These are phyloP conservation scores for Uloborus plumipes DNA, from an alignment of 2,888 invertebrate genomes.

Conservation along the genomic window DNA sequence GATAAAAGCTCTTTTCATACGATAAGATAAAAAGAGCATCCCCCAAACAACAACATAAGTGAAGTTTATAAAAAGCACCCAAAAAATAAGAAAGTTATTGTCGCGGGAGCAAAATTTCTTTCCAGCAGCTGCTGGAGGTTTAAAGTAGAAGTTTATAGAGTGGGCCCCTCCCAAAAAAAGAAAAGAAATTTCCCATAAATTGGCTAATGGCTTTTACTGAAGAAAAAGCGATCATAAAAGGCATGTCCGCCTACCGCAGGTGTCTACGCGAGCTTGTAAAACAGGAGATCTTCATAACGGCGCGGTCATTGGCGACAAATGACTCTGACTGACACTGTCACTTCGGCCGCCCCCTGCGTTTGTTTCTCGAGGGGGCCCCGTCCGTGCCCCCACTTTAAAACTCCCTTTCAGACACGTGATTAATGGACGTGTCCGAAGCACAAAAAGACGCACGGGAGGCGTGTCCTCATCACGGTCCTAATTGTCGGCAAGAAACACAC, in stretches of 20 bases:
- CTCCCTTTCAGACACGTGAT: constrained; percentile 29
- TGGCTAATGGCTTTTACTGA: constrained; percentile 55
- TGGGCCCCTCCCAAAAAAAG: neutral
- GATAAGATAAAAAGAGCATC: constrained; percentile 44
- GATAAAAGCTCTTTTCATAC: constrained; percentile 56
- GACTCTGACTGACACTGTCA: constrained; percentile 55
- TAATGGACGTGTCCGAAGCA: constrained; percentile 53
- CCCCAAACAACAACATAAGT: constrained; percentile 30
- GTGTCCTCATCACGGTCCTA: constrained; percentile 42
- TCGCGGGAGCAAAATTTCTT: constrained; percentile 45
- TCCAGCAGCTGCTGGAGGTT: constrained; percentile 42
- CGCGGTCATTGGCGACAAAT: constrained; percentile 53
- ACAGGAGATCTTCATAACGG: constrained; percentile 30
- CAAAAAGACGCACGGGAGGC: constrained; percentile 46
- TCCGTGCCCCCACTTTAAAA: constrained; percentile 26
- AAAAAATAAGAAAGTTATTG: constrained; percentile 59
- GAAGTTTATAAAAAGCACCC: constrained; percentile 57
- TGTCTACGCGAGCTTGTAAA: constrained; percentile 52
- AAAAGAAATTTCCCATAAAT: constrained; percentile 55
- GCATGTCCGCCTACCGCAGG: constrained; percentile 42
- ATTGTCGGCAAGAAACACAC: constrained; percentile 50
- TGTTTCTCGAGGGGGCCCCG: neutral
- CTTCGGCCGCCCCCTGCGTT: neutral
- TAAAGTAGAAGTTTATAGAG: constrained; percentile 38
- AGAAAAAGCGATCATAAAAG: constrained; percentile 22